Percentiles rank a stretch among this genome's conserved stretches.
Evolutionary conservation across 2,888 invertebrate species (phyloP).

Genomic region (Alloscopus bannaensis): DNA sequence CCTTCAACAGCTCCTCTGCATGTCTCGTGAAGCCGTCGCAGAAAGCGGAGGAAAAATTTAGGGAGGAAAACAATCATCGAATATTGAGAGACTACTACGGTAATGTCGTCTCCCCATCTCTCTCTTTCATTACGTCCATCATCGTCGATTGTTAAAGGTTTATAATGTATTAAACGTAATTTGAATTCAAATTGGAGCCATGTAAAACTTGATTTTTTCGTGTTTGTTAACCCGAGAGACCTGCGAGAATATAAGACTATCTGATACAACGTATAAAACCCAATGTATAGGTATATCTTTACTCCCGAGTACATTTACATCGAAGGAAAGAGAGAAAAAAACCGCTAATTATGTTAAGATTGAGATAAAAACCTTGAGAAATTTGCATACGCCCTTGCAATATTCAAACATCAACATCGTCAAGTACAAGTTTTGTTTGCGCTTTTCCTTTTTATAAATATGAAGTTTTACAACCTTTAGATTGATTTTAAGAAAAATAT

Average conservation of each 20-base stretch:
- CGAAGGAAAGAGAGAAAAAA: slow-evolving; percentile 12
- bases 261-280: too few species aligned
- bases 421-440: too few species aligned
- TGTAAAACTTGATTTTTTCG: slow-evolving; percentile 25
- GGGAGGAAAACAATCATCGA: background rate
- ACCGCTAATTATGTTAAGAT: slow-evolving; percentile 25
- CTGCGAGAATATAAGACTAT: too few species aligned
- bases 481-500: too few species aligned
- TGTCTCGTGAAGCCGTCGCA: too few species aligned
- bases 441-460: too few species aligned
- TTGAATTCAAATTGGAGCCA: slow-evolving; percentile 15
- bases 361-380: slow-evolving; percentile 36
- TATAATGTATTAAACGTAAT: background rate
- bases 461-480: too few species aligned
- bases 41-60: background rate
- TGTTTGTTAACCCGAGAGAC: background rate
- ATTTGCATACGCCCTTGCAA: slow-evolving; percentile 72
- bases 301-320: too few species aligned
- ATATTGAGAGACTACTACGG: too few species aligned
- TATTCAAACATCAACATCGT: background rate
- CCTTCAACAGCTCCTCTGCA: background rate
- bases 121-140: background rate
- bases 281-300: too few species aligned
- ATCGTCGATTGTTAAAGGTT: background rate
- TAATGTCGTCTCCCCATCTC: too few species aligned